phyloP scores from a whole-genome alignment of 2,797 vertebrate species.

The Pipistrellus pipistrellus region DNA sequence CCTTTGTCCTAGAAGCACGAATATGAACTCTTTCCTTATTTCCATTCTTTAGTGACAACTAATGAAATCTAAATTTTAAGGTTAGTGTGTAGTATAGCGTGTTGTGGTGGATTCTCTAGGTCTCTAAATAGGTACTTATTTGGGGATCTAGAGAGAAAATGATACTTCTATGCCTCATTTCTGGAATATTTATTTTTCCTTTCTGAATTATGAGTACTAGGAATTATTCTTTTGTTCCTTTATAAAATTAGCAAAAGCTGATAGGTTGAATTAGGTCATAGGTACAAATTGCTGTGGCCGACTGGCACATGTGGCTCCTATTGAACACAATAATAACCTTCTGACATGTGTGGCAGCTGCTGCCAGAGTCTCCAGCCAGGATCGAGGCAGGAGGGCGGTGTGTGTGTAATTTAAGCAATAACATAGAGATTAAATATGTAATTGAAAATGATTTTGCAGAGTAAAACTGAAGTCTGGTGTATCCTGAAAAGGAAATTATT shows the following conservation, averaged over 20 bases:
- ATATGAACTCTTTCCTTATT: neutral
- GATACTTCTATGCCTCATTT: neutral
- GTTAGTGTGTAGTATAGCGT: neutral
- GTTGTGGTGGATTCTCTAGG: neutral
- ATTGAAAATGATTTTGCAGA: conserved; percentile 82
- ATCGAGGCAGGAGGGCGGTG: conserved; percentile 18
- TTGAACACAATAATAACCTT: conserved; percentile 59
- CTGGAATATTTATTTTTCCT: conserved; percentile 26
- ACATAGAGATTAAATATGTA: conserved; percentile 78
- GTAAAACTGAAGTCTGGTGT: conserved; percentile 68
- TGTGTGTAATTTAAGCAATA: conserved; percentile 76
- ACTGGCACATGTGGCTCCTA: conserved; percentile 66
- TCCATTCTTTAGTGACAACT: neutral
- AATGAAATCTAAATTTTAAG: neutral
- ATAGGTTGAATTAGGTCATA: conserved; percentile 56
- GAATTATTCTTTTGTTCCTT: conserved; percentile 21
- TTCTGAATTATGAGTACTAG: conserved; percentile 29
- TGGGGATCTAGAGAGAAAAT: neutral
- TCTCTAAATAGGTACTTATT: neutral
- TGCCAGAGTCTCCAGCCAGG: conserved; percentile 36
- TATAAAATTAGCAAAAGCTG: conserved; percentile 3
- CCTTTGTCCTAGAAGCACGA: neutral
- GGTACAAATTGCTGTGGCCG: neutral
- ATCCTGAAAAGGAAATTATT: conserved; percentile 79
- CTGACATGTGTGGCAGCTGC: conserved; percentile 58